Percentiles rank a stretch among this genome's conserved stretches.
Evolutionary conservation across 2,888 invertebrate genomes (phyloP).

Genomic region (Stenurella melanura): DNA sequence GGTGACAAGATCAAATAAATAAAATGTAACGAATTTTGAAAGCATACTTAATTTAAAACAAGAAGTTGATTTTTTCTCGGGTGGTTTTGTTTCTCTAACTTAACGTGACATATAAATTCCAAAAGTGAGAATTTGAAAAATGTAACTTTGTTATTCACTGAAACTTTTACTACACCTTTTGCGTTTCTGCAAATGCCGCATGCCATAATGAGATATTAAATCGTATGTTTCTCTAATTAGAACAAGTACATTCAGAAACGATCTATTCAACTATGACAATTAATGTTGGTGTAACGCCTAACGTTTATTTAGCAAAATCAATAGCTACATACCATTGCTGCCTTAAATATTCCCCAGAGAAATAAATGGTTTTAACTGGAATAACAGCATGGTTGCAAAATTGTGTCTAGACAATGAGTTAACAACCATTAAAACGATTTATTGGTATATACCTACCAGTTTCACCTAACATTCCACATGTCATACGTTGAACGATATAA

Average conservation of each 20-base stretch:
- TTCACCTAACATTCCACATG: background rate
- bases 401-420: conserved; percentile 17
- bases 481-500: background rate
- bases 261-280: conserved; percentile 12
- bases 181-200: background rate
- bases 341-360: background rate
- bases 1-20: too few species aligned
- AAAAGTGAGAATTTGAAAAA: too few species aligned
- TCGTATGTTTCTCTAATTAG: conserved; percentile 9
- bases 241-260: background rate
- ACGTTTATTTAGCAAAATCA: conserved; percentile 19
- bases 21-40: too few species aligned
- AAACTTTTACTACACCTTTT: background rate
- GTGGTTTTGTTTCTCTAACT: too few species aligned
- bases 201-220: background rate
- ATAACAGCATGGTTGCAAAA: background rate
- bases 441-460: background rate
- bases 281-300: conserved; percentile 1
- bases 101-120: too few species aligned
- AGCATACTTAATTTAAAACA: too few species aligned
- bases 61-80: too few species aligned
- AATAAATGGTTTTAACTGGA: background rate
- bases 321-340: conserved; percentile 1
- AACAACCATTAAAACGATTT: conserved; percentile 29
- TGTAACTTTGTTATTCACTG: background rate